A percentile compares a stretch with the other conserved stretches of the same genome.
Conservation (phyloP, 2,888 invertebrate genomes). For the Acrocera orbiculus region DNA sequence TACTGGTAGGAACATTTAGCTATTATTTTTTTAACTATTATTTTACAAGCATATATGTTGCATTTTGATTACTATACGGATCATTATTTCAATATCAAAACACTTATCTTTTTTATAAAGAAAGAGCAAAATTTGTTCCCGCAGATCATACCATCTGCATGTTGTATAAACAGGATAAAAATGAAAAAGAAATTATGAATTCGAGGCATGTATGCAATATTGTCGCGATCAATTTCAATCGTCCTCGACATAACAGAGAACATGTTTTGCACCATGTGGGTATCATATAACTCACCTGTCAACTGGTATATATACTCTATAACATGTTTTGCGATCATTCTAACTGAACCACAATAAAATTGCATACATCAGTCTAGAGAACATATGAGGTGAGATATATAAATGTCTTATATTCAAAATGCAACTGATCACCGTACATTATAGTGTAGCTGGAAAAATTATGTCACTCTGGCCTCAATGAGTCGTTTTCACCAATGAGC, state of each 20-base stretch:
- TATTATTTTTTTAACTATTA: no score
- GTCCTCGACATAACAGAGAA: conserved; percentile 12
- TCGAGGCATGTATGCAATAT: conserved; percentile 13
- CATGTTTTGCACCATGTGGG: conserved; percentile 14
- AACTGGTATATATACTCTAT: conserved; percentile 12
- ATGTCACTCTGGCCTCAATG: no score
- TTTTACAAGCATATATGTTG: no score
- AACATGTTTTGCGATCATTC: conserved; percentile 9
- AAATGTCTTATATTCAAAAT: no score
- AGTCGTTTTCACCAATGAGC: no score
- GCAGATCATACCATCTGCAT: conserved; percentile 9
- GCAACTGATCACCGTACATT: no score
- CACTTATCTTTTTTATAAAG: no score
- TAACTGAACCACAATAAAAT: conserved; percentile 3
- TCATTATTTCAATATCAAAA: neutral
- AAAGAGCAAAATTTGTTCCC: conserved; percentile 9
- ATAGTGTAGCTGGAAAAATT: no score
- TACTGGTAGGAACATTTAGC: no score
- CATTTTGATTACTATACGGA: neutral
- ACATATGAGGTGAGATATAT: no score
- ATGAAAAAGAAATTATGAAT: conserved; percentile 13
- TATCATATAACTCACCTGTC: conserved; percentile 14
- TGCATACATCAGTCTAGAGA: conserved; percentile 4
- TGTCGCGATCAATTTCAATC: conserved; percentile 13
- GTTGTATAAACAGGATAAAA: conserved; percentile 4